phyloP scores from a whole-genome alignment of 1,140 invertebrate genomes.

The Agrypnia vestita region DNA sequence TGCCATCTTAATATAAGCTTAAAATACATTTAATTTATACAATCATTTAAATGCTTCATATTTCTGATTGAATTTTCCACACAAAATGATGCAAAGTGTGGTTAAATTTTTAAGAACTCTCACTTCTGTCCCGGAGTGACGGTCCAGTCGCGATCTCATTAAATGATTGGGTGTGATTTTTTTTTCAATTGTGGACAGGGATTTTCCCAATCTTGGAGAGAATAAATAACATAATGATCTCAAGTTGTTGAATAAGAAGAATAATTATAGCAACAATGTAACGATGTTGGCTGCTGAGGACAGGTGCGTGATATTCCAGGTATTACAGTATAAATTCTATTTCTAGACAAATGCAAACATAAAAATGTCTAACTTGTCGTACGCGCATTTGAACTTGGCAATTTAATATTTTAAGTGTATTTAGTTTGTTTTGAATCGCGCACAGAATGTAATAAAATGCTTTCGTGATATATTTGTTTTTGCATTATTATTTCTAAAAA shows the following conservation, averaged over 20 bases:
- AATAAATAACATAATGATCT: slow-evolving; percentile 44
- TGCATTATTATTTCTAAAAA: slow-evolving; percentile 40
- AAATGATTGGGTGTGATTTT: neutral
- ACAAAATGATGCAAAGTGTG: slow-evolving; percentile 2
- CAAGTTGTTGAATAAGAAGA: slow-evolving; percentile 32
- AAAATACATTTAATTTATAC: slow-evolving; percentile 43
- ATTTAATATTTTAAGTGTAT: slow-evolving; percentile 16
- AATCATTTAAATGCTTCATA: slow-evolving; percentile 28
- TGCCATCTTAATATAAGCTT: slow-evolving; percentile 49
- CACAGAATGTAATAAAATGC: slow-evolving; percentile 40
- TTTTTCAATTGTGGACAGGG: neutral
- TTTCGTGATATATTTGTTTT: slow-evolving; percentile 44
- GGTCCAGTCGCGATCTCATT: slow-evolving; percentile 30
- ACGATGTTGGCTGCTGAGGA: neutral
- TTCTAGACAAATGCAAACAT: neutral
- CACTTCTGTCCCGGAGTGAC: neutral
- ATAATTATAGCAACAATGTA: slow-evolving; percentile 12
- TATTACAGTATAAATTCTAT: neutral
- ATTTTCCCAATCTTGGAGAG: slow-evolving; percentile 19
- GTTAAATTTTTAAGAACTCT: slow-evolving; percentile 21
- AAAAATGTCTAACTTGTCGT: slow-evolving; percentile 24
- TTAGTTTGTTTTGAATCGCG: slow-evolving; percentile 25
- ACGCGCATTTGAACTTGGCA: slow-evolving; percentile 29
- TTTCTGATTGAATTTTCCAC: slow-evolving; percentile 28
- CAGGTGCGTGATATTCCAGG: neutral